A percentile compares a stretch with the other conserved stretches of the same genome.
phyloP scores from a whole-genome alignment of 2,888 invertebrate genomes.

The Leistus spinibarbis region DNA sequence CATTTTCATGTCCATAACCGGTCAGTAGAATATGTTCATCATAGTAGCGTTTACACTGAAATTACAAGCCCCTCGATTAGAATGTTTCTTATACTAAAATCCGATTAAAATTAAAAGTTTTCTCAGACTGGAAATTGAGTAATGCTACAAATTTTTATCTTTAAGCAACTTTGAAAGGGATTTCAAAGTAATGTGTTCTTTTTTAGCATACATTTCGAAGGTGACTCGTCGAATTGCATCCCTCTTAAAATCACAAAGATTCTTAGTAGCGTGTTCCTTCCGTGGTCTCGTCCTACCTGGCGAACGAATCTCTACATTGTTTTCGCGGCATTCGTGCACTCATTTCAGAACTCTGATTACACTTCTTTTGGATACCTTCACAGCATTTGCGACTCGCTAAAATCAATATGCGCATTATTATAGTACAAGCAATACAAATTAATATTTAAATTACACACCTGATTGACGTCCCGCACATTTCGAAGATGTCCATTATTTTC shows the following conservation, averaged over 20 bases:
- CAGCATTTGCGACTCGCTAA: neutral
- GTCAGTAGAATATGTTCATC: too few relatives aligned
- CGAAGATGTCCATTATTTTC: slow-evolving; percentile 5
- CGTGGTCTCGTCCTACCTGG: neutral
- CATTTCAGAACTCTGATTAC: neutral
- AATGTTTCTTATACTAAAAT: neutral
- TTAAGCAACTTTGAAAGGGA: neutral
- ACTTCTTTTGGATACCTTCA: neutral
- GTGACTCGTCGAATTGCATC: neutral
- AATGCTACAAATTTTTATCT: neutral
- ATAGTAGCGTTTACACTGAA: too few relatives aligned
- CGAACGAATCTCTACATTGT: neutral
- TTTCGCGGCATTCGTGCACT: neutral
- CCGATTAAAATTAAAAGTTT: neutral
- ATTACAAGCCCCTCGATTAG: too few relatives aligned
- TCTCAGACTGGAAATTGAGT: neutral
- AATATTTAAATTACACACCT: neutral
- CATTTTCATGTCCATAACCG: too few relatives aligned
- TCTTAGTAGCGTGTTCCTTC: neutral
- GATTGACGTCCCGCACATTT: neutral
- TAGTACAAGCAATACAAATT: neutral
- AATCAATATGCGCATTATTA: neutral
- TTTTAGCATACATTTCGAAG: neutral
- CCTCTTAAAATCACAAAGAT: neutral
- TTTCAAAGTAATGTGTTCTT: neutral